Conservation (phyloP, 1,140 invertebrate genomes). For the Venturia canescens region DNA sequence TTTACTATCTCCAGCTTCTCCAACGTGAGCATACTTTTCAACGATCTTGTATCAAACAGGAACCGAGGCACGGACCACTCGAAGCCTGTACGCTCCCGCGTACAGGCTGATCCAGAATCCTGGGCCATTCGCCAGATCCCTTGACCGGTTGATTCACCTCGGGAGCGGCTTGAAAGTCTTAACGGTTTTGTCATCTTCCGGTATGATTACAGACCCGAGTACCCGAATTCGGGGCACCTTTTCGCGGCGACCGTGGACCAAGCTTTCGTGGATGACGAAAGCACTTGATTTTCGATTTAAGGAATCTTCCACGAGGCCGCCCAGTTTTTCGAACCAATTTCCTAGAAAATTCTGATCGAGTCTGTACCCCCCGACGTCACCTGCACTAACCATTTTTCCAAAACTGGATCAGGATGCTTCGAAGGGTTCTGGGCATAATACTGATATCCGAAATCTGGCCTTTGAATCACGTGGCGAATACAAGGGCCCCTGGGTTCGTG, state of each 20-base stretch:
- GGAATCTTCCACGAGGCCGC: background rate
- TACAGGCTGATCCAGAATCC: constrained; percentile 25
- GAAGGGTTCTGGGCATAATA: constrained; percentile 27
- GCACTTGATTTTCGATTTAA: no score
- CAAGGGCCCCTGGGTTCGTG: background rate
- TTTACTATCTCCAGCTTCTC: constrained; percentile 24
- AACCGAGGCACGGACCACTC: constrained; percentile 53
- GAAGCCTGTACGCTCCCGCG: constrained; percentile 46
- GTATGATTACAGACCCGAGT: no score
- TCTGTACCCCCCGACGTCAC: constrained; percentile 30
- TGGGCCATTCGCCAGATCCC: background rate
- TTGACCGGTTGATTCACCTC: background rate
- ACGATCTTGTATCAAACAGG: constrained; percentile 64
- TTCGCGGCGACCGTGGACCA: no score
- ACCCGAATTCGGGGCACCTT: no score
- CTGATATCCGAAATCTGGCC: constrained; percentile 16
- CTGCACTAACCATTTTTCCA: constrained; percentile 44
- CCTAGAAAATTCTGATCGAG: background rate
- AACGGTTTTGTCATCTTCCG: no score
- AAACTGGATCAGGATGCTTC: constrained; percentile 39
- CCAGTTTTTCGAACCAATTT: background rate
- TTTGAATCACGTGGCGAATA: background rate
- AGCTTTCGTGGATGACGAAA: no score
- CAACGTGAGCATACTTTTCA: constrained; percentile 58
- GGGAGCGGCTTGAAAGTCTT: no score